Percentiles rank a stretch among this genome's conserved stretches.
Evolutionary conservation across 1,140 invertebrate genomes (phyloP).

Genomic region (Aphelinus atriplicis): DNA sequence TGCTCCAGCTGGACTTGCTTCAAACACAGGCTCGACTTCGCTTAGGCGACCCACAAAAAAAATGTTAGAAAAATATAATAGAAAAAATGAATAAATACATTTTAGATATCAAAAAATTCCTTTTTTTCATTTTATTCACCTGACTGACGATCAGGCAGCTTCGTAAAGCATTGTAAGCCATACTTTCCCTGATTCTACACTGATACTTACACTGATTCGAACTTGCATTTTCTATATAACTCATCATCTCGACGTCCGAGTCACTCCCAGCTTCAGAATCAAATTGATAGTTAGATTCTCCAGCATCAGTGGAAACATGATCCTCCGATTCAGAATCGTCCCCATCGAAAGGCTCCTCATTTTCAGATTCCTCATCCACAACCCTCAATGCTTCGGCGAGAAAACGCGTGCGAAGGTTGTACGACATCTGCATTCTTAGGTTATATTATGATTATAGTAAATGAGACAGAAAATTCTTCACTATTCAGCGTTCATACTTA

Average conservation of each 20-base stretch:
- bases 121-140: background rate
- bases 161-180: background rate
- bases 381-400: too few species aligned
- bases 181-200: background rate
- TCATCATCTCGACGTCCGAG: background rate
- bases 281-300: too few species aligned
- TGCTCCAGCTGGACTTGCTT: background rate
- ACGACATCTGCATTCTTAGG: too few species aligned
- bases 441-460: too few species aligned
- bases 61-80: background rate
- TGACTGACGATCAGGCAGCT: background rate
- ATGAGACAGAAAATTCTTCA: too few species aligned
- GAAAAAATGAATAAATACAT: background rate
- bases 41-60: background rate
- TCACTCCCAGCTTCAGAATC: background rate
- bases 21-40: background rate
- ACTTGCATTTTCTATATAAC: too few species aligned
- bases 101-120: background rate
- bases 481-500: too few species aligned
- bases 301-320: background rate
- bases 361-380: background rate
- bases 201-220: background rate
- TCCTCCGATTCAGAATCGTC: constrained; percentile 5
- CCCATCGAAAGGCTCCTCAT: background rate
- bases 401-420: too few species aligned